Base-by-base conservation (phyloP, 92 coral and sea anemone species). In the Meandrina meandrites region DNA sequence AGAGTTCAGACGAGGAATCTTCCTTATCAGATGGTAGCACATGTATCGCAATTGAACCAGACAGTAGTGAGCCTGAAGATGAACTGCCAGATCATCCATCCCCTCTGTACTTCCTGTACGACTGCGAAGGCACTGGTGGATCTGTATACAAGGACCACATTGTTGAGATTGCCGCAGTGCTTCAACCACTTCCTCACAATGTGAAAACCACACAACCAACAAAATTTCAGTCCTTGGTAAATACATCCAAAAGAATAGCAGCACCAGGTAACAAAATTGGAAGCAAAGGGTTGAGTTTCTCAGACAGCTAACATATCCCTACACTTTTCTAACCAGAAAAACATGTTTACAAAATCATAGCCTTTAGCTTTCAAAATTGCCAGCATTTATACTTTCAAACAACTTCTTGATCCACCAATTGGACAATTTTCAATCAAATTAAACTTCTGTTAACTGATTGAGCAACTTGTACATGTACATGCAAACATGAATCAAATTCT, bases 161-260 rank as follows among this genome's bases (percentile, higher is more conserved):
- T 13, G 60, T 90, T 54, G 93, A 90, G 57, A 64, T 90, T 24
- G 93, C 90, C 34, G 90, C 90, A 80, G 81, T 60, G 37, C 90
- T 90, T 19, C 93, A 90, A 80, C 90, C 90, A 58, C 34, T 84
- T 50, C 57, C 92, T 70, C 47, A 42, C 21, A 36, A 42, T 74
- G 77, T 88, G 13, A 32, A 69, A 79, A 47, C 80, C 36, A 34
- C 13, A 5, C 58, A 21, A 6, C 74, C 72, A 56, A 37, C 7
- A 42, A 74, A 82, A 15, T 88, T 88, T 27, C 91, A 83, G 17
- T 82, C 91, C 53, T 79, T 88, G 3, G 83, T 88, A 35, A 51
- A 76, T 34, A 88, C 91, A 22, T 60, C 91, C 19, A 88, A n/a
- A n/a, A n/a, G 82, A 79, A 76, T 48, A 50, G 82, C 82, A n/a